phyloP scores from a whole-genome alignment of 64 coral and sea anemone species.

The Montipora capricornis region DNA sequence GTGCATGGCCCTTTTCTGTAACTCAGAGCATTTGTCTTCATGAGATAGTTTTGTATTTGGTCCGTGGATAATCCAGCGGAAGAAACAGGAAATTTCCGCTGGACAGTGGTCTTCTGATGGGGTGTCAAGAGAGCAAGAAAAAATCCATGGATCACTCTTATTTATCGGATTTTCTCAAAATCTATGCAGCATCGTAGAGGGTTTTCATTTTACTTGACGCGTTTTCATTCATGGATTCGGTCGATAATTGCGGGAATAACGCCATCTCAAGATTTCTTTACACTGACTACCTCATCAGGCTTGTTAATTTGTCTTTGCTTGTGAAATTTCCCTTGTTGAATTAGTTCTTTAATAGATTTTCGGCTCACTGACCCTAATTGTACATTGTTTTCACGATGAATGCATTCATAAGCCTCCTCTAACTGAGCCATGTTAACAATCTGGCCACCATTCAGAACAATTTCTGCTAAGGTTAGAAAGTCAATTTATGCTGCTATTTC shows the following conservation, averaged over 20 bases:
- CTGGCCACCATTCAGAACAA: slow-evolving; percentile 34
- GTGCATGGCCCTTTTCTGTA: slow-evolving; percentile 28
- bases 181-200: slow-evolving; percentile 47
- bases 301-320: slow-evolving; percentile 39
- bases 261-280: slow-evolving; percentile 10
- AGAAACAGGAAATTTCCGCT: slow-evolving; percentile 36
- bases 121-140: slow-evolving; percentile 55
- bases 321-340: slow-evolving; percentile 59
- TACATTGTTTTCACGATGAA: slow-evolving; percentile 41
- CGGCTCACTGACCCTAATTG: slow-evolving; percentile 26
- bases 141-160: slow-evolving; percentile 35
- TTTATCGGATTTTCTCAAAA: slow-evolving; percentile 51
- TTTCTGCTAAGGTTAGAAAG: slow-evolving; percentile 35
- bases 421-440: slow-evolving; percentile 43
- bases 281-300: slow-evolving; percentile 22
- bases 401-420: slow-evolving; percentile 38
- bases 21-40: slow-evolving; percentile 46
- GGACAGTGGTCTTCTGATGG: slow-evolving; percentile 3
- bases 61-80: slow-evolving; percentile 28
- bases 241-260: slow-evolving; percentile 21
- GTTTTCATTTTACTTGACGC: slow-evolving; percentile 57
- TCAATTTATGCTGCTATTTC: slow-evolving; percentile 48
- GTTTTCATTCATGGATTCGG: slow-evolving; percentile 24
- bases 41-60: slow-evolving; percentile 21
- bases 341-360: slow-evolving; percentile 48